Percentiles rank a stretch among this genome's conserved stretches.
Conservation (phyloP, 1,140 invertebrate species). For the Hylyphantes graminicola region DNA sequence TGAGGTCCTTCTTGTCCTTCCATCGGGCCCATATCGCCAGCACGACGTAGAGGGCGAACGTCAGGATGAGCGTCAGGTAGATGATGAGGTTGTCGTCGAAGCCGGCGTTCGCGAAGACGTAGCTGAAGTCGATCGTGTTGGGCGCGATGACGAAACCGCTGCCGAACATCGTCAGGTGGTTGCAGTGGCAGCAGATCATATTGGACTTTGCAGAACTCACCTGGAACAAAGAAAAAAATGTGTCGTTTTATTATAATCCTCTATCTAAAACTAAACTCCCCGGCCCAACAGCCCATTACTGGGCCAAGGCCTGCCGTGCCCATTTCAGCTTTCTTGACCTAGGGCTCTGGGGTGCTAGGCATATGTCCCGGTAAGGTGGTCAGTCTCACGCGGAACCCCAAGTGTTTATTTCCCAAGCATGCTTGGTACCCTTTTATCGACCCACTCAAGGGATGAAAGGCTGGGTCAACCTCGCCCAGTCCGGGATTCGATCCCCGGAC, state of each 20-base stretch:
- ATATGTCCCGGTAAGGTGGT: too few species aligned
- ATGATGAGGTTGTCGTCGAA: constrained; percentile 54
- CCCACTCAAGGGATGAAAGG: too few species aligned
- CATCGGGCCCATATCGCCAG: constrained; percentile 47
- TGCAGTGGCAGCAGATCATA: constrained; percentile 49
- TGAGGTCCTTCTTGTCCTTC: constrained; percentile 53
- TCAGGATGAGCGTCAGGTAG: constrained; percentile 46
- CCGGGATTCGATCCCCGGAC: too few species aligned
- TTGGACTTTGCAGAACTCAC: constrained; percentile 18
- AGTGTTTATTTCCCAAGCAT: too few species aligned
- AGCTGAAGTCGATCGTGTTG: constrained; percentile 69
- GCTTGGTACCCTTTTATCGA: too few species aligned
- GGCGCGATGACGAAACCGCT: constrained; percentile 68
- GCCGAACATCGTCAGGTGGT: constrained; percentile 68
- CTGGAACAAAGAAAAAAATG: constrained; percentile 11
- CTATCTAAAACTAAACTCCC: too few species aligned
- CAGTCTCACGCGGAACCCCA: too few species aligned
- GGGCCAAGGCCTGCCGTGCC: too few species aligned
- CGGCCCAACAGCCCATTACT: too few species aligned
- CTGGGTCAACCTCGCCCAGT: too few species aligned
- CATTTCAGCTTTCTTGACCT: too few species aligned
- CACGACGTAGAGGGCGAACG: constrained; percentile 21
- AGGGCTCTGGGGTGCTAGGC: too few species aligned
- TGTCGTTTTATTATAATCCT: background rate
- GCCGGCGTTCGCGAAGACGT: constrained; percentile 66